Evolutionary conservation across 2,797 vertebrate genomes (phyloP).

Genomic region (Mycteria americana): DNA sequence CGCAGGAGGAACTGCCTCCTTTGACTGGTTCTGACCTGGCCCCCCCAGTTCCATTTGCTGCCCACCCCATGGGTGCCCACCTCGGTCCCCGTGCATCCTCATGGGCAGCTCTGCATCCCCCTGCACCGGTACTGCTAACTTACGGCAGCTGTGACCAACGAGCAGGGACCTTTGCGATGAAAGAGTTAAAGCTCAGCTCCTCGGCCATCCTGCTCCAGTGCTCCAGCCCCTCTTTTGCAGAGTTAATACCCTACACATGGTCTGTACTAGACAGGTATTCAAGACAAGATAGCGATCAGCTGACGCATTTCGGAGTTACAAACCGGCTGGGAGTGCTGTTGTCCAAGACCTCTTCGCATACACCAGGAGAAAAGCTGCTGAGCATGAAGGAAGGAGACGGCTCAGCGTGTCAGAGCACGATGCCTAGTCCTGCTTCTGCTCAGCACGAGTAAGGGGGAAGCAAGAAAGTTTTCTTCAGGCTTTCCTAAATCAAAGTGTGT

Average conservation of each 20-base stretch:
- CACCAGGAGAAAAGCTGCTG: background rate
- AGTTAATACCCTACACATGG: background rate
- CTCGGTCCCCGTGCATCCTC: background rate
- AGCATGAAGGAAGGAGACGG: background rate
- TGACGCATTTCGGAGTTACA: background rate
- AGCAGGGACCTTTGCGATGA: background rate
- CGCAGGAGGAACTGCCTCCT: background rate
- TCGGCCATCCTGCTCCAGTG: background rate
- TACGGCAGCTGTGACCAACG: background rate
- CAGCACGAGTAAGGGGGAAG: background rate
- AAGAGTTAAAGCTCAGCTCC: background rate
- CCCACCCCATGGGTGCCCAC: background rate
- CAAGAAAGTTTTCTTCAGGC: constrained; percentile 12
- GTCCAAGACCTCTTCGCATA: background rate
- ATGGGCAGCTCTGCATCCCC: background rate
- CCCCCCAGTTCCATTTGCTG: background rate
- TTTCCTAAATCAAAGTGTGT: constrained; percentile 23
- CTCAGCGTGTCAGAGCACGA: background rate
- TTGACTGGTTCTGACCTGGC: background rate
- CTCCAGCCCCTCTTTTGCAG: background rate
- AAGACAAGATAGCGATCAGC: constrained; percentile 34
- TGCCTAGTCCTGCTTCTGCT: background rate
- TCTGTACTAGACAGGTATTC: constrained; percentile 35
- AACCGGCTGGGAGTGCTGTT: background rate
- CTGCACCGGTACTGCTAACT: background rate